Conservation (phyloP, 2,797 vertebrate species). For the Acridotheres tristis region DNA sequence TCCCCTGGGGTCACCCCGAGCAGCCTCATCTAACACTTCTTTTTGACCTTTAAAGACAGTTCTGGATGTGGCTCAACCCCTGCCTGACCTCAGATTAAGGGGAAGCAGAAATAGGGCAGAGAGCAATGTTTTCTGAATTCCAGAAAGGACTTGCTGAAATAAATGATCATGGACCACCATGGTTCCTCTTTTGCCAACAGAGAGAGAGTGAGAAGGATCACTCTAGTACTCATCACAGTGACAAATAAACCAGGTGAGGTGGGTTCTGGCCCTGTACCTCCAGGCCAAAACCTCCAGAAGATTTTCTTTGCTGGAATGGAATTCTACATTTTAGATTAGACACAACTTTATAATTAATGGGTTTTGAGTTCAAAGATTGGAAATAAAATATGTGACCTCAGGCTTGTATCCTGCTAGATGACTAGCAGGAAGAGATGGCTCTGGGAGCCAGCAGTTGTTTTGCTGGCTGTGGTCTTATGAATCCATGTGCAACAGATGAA, state of each 20-base stretch:
- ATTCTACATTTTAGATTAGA: neutral
- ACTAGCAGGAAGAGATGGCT: neutral
- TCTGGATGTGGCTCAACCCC: neutral
- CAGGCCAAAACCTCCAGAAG: neutral
- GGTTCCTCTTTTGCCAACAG: neutral
- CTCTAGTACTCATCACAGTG: neutral
- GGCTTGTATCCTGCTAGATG: neutral
- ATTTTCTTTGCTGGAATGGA: neutral
- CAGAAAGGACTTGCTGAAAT: neutral
- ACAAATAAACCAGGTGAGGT: neutral
- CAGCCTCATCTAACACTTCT: neutral
- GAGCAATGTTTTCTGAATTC: neutral
- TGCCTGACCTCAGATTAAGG: neutral
- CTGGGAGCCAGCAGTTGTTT: neutral
- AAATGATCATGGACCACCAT: neutral
- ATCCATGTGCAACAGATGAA: neutral
- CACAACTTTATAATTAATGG: neutral
- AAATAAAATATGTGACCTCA: neutral
- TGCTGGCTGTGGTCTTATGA: neutral
- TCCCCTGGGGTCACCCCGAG: neutral
- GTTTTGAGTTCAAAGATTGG: neutral
- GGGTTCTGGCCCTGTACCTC: neutral
- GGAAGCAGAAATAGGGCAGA: neutral
- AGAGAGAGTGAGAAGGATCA: neutral
- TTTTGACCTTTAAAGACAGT: neutral